Evolutionary conservation across 2,888 invertebrate species (phyloP).

Genomic region (Tipula lateralis): DNA sequence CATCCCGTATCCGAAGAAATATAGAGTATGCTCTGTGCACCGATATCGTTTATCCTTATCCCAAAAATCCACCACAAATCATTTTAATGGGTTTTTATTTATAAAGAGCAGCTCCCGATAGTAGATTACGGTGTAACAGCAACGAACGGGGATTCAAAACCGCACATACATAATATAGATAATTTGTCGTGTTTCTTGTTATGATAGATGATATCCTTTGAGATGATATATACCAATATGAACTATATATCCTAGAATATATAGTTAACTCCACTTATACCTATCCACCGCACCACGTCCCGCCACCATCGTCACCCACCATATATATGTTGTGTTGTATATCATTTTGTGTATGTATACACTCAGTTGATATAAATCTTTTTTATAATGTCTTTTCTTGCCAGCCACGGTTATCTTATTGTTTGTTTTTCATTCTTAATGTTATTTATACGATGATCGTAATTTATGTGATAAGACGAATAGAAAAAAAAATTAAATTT

Average conservation of each 20-base stretch:
- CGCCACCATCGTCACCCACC: not conserved
- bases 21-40: not conserved
- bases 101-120: not conserved
- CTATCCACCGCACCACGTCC: not conserved
- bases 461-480: slow-evolving; percentile 19
- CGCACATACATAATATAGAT: not conserved
- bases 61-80: not conserved
- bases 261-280: not conserved
- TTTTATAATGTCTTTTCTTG: slow-evolving; percentile 24
- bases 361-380: slow-evolving; percentile 4
- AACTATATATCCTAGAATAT: not conserved
- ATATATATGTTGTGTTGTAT: not conserved
- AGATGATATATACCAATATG: not conserved
- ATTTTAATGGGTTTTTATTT: not conserved
- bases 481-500: not conserved
- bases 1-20: not conserved
- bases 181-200: not conserved
- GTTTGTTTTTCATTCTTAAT: slow-evolving; percentile 19
- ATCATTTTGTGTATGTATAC: not conserved
- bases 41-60: not conserved
- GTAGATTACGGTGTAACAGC: not conserved
- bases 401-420: slow-evolving; percentile 24
- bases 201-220: not conserved
- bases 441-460: slow-evolving; percentile 24
- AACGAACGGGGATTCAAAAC: not conserved